Evolutionary conservation across 2,113 vertebrate species (phyloP).

Genomic region (Bubo scandiacus): DNA sequence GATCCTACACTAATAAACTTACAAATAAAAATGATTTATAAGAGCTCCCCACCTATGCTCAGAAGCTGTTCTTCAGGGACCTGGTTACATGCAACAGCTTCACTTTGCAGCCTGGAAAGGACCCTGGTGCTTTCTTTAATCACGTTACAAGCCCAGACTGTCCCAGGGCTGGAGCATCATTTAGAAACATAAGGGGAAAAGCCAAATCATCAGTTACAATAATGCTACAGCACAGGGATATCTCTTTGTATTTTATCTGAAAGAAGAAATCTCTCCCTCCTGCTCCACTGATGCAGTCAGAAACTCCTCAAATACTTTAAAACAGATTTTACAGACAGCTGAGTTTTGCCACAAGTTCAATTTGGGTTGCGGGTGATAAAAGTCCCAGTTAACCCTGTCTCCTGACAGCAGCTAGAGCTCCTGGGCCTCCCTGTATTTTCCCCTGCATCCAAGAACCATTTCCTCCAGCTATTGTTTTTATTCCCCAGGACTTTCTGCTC

Average conservation of each 20-base stretch:
- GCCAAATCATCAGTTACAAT: background rate
- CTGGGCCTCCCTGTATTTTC: background rate
- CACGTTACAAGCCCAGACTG: background rate
- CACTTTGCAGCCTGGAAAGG: background rate
- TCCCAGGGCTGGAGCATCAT: background rate
- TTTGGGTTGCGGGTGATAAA: background rate
- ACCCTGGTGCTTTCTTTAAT: background rate
- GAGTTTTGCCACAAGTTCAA: background rate
- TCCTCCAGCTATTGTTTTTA: background rate
- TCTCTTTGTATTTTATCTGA: background rate
- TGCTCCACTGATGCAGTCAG: accelerated
- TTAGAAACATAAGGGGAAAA: background rate
- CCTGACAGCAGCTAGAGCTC: background rate
- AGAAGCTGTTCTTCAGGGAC: background rate
- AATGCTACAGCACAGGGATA: background rate
- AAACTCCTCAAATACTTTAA: background rate
- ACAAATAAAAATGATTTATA: background rate
- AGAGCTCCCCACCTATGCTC: background rate
- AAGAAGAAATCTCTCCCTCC: background rate
- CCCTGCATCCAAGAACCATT: background rate
- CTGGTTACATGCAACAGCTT: background rate
- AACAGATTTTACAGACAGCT: background rate
- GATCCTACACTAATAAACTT: background rate
- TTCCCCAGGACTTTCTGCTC: background rate
- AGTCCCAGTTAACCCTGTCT: background rate